Evolutionary conservation across 2,113 vertebrate genomes (phyloP).

Genomic region (Ochotona curzoniae): DNA sequence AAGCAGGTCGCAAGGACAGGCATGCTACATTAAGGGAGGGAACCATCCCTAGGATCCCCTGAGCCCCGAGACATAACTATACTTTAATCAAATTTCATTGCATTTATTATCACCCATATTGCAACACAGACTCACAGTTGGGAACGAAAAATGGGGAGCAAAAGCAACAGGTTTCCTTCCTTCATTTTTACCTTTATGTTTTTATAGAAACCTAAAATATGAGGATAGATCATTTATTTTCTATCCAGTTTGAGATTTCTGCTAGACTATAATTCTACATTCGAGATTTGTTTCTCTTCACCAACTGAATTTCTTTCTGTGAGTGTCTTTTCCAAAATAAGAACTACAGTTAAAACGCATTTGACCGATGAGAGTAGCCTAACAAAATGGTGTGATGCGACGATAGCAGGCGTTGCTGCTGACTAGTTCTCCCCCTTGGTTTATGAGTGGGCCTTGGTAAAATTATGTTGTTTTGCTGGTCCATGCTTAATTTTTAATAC

Average conservation of each 20-base stretch:
- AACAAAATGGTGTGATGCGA: neutral
- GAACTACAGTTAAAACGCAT: neutral
- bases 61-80: neutral
- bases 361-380: constrained; percentile 49
- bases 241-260: neutral
- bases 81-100: constrained; percentile 38
- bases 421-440: constrained; percentile 28
- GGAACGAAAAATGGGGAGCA: neutral
- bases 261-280: constrained; percentile 19
- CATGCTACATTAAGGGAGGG: neutral
- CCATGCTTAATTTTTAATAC: constrained; percentile 24
- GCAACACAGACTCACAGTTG: neutral
- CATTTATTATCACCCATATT: neutral
- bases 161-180: neutral
- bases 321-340: neutral
- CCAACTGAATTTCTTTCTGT: constrained; percentile 2
- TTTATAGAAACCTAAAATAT: neutral
- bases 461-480: neutral
- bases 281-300: neutral
- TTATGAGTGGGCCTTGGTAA: constrained; percentile 16
- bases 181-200: constrained; percentile 6
- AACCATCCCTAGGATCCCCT: neutral
- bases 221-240: neutral
- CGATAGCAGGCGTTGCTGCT: neutral
- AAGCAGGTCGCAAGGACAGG: constrained; percentile 21